These are phyloP conservation scores for Heliconius ismenius DNA, from an alignment of 2,888 invertebrate genomes.

Conservation along the genomic window DNA sequence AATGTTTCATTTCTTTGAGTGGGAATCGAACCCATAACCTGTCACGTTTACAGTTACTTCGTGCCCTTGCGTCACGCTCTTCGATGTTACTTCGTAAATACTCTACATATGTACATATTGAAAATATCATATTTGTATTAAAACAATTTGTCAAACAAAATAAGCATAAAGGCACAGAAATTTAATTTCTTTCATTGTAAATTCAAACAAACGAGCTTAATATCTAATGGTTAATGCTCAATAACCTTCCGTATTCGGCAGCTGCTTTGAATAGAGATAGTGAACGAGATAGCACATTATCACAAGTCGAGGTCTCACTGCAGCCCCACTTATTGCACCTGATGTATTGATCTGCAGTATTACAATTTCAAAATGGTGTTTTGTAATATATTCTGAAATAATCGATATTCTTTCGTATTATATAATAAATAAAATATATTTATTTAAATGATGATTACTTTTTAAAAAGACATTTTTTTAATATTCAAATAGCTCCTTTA, in stretches of 20 bases:
- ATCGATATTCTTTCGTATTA: too few relatives aligned
- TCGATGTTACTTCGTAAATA: too few relatives aligned
- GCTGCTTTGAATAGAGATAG: slow-evolving; percentile 31
- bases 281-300: slow-evolving; percentile 33
- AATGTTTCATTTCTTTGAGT: neutral
- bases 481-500: too few relatives aligned
- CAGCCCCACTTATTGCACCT: slow-evolving; percentile 23
- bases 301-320: slow-evolving; percentile 24
- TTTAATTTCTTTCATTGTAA: neutral
- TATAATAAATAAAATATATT: too few relatives aligned
- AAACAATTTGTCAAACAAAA: neutral
- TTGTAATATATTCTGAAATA: too few relatives aligned
- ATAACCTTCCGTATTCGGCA: slow-evolving; percentile 26
- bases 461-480: too few relatives aligned
- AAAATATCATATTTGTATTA: neutral
- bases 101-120: neutral
- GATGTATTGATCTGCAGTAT: slow-evolving; percentile 17
- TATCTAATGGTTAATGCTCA: slow-evolving; percentile 24
- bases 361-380: neutral
- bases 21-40: neutral
- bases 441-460: too few relatives aligned
- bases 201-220: slow-evolving; percentile 6
- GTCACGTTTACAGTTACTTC: neutral
- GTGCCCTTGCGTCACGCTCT: too few relatives aligned
- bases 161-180: too few relatives aligned